Evolutionary conservation across 1,140 invertebrate genomes (phyloP).

Genomic region (Harpegnathos saltator): DNA sequence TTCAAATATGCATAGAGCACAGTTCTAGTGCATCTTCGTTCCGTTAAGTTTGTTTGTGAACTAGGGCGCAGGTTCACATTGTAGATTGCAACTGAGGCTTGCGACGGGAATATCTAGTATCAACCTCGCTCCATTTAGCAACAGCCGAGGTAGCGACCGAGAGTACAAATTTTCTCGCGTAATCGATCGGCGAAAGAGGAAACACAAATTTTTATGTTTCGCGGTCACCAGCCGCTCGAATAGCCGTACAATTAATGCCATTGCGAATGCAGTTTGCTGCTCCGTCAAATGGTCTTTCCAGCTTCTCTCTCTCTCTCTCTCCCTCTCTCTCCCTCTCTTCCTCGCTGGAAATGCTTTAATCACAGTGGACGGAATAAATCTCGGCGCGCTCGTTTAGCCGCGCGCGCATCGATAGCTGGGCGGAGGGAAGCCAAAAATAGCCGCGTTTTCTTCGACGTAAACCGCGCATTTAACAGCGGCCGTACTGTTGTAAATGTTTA

Average conservation of each 20-base stretch:
- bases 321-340: no score
- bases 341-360: no score
- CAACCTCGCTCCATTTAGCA: conserved; percentile 22
- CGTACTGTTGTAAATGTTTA: background rate
- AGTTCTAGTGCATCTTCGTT: conserved; percentile 6
- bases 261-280: no score
- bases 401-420: no score
- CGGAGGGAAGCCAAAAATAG: background rate
- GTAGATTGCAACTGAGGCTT: conserved; percentile 44
- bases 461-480: background rate
- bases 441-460: background rate
- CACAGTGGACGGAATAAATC: no score
- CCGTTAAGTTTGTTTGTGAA: conserved; percentile 29
- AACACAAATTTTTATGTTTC: no score
- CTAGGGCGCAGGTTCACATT: conserved; percentile 30
- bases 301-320: no score
- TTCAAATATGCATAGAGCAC: conserved; percentile 42
- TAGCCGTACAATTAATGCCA: background rate
- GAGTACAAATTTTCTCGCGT: conserved; percentile 19
- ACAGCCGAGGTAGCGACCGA: background rate
- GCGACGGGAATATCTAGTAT: conserved; percentile 41
- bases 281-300: no score
- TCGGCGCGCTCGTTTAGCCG: no score
- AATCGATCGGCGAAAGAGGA: background rate
- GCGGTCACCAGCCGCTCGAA: no score